Evolutionary conservation across 2,113 vertebrate species (phyloP).

Genomic region (Apistogramma diplotaenia): DNA sequence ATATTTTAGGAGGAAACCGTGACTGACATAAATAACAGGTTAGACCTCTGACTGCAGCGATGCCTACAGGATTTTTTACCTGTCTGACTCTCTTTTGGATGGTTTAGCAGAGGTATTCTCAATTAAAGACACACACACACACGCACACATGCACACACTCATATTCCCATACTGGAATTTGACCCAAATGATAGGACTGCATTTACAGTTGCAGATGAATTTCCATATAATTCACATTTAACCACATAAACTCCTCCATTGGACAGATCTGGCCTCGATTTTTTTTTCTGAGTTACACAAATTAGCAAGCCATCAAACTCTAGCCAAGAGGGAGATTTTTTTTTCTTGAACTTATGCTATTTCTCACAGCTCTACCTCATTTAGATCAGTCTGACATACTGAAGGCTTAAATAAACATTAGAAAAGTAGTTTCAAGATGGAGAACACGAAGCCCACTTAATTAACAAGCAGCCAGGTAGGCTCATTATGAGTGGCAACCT

Average conservation of each 20-base stretch:
- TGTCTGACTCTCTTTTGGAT: neutral
- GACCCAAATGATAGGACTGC: neutral
- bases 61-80: neutral
- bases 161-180: neutral
- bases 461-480: neutral
- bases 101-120: neutral
- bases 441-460: neutral
- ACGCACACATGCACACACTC: neutral
- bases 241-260: neutral
- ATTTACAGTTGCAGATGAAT: neutral
- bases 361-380: neutral
- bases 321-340: too few relatives aligned
- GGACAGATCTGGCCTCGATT: neutral
- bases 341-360: neutral
- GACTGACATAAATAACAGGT: constrained; percentile 39
- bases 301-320: neutral
- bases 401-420: neutral
- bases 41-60: neutral
- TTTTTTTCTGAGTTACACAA: neutral
- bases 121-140: neutral
- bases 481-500: neutral
- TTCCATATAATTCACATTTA: neutral
- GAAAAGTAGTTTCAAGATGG: neutral
- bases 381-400: neutral
- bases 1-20: constrained; percentile 22